A percentile compares a stretch with the other conserved stretches of the same genome.
These are phyloP conservation scores for Etheostoma cragini DNA, from an alignment of 2,113 vertebrate species.

Conservation along the genomic window DNA sequence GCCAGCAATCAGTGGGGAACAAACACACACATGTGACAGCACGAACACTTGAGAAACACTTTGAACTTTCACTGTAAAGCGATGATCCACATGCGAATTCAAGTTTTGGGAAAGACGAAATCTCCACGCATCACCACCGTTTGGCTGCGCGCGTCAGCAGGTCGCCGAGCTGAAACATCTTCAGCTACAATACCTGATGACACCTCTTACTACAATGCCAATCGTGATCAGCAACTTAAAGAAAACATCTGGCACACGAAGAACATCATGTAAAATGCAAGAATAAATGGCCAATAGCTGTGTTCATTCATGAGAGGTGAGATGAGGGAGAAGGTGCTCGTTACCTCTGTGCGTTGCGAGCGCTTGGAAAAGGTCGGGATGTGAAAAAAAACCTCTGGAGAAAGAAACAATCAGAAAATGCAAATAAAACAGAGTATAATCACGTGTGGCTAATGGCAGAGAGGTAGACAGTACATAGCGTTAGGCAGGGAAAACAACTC, in stretches of 20 bases:
- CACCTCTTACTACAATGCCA: slow-evolving; percentile 1
- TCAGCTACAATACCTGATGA: slow-evolving; percentile 38
- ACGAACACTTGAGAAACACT: slow-evolving; percentile 2
- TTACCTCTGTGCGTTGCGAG: slow-evolving; percentile 74
- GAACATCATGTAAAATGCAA: slow-evolving; percentile 5
- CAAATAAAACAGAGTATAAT: slow-evolving; percentile 52
- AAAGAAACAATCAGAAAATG: slow-evolving; percentile 32
- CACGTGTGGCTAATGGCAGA: slow-evolving; percentile 35
- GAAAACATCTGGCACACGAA: not conserved
- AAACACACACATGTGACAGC: slow-evolving; percentile 1
- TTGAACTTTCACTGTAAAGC: slow-evolving; percentile 29
- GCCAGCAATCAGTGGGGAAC: slow-evolving; percentile 1
- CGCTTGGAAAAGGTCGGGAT: slow-evolving; percentile 62
- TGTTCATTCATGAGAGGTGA: slow-evolving; percentile 35
- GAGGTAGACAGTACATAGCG: slow-evolving; percentile 42
- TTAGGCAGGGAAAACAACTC: slow-evolving; percentile 45
- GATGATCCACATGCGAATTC: slow-evolving; percentile 48
- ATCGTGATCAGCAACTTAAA: slow-evolving; percentile 12
- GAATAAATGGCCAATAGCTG: slow-evolving; percentile 7
- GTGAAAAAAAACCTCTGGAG: slow-evolving; percentile 62
- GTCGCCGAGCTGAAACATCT: slow-evolving; percentile 63
- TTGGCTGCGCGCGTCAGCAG: slow-evolving; percentile 69
- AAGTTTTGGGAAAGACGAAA: slow-evolving; percentile 65
- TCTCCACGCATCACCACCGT: slow-evolving; percentile 53
- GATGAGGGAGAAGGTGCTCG: slow-evolving; percentile 62